These are phyloP conservation scores for Ochropleura plecta DNA, from an alignment of 2,888 invertebrate species.

Conservation along the genomic window DNA sequence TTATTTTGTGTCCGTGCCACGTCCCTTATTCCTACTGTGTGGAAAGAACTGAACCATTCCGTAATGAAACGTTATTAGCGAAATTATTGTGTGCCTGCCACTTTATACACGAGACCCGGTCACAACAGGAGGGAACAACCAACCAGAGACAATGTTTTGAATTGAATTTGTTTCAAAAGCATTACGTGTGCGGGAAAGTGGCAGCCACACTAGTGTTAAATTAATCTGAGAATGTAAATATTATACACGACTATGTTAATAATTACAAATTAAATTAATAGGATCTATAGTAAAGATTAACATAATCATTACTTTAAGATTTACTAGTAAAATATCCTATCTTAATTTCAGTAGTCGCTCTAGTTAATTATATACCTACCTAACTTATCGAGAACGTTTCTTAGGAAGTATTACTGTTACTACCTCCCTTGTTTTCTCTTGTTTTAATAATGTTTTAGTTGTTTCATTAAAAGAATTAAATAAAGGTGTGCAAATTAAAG, in stretches of 20 bases:
- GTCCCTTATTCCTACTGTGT: conserved; percentile 87
- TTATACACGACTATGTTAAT: conserved; percentile 87
- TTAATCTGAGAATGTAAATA: conserved; percentile 86
- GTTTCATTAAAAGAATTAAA: conserved; percentile 80
- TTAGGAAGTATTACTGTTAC: conserved; percentile 77
- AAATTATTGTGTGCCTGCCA: conserved; percentile 83
- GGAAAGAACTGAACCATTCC: conserved; percentile 88
- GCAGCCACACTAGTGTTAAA: conserved; percentile 83
- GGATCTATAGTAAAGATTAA: conserved; percentile 88
- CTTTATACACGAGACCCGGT: conserved; percentile 67
- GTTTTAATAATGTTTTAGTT: conserved; percentile 77
- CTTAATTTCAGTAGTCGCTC: conserved; percentile 87
- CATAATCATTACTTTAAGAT: conserved; percentile 89
- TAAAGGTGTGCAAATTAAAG: conserved; percentile 90
- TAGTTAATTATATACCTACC: conserved; percentile 79
- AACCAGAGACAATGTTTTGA: conserved; percentile 30
- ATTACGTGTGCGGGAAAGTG: conserved; percentile 68
- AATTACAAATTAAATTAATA: conserved; percentile 88
- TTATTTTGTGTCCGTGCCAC: conserved; percentile 80
- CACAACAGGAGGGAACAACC: conserved; percentile 15
- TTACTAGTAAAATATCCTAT: conserved; percentile 86
- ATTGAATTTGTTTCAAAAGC: conserved; percentile 37
- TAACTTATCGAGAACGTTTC: conserved; percentile 75
- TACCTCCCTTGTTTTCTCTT: conserved; percentile 75
- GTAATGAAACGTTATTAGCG: conserved; percentile 83